A percentile compares a stretch with the other conserved stretches of the same genome.
Evolutionary conservation across 2,113 vertebrate genomes (phyloP).

Genomic region (Oncorhynchus gorbuscha): DNA sequence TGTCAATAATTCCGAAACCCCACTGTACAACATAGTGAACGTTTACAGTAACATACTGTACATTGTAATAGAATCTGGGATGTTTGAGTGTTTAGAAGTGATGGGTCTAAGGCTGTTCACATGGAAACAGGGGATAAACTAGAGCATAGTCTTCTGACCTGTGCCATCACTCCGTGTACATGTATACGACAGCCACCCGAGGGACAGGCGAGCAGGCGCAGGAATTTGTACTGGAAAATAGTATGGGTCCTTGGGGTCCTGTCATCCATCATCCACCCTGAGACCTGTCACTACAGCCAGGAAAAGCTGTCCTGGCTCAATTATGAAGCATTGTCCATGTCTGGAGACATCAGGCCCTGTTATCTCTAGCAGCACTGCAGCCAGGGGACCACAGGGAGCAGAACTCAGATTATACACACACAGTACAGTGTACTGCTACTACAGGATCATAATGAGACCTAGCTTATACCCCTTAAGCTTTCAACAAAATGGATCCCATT

Average conservation of each 20-base stretch:
- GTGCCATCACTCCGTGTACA: slow-evolving; percentile 45
- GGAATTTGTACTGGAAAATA: slow-evolving; percentile 61
- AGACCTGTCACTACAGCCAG: slow-evolving; percentile 67
- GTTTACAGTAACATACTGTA: background rate
- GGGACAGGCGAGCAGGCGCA: slow-evolving; percentile 60
- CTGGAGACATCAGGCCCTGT: slow-evolving; percentile 61
- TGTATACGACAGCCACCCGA: slow-evolving; percentile 31
- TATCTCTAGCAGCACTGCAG: slow-evolving; percentile 60
- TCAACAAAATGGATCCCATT: slow-evolving; percentile 39
- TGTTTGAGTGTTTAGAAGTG: background rate
- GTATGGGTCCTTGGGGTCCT: slow-evolving; percentile 56
- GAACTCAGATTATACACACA: slow-evolving; percentile 1
- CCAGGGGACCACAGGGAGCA: slow-evolving; percentile 55
- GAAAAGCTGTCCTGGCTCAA: slow-evolving; percentile 74
- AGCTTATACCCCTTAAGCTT: slow-evolving; percentile 47
- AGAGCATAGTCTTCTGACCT: slow-evolving; percentile 2
- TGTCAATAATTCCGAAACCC: too few relatives aligned
- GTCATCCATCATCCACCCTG: slow-evolving; percentile 68
- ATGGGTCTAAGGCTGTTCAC: background rate
- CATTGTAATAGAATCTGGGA: background rate
- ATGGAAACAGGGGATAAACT: background rate
- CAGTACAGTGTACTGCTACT: slow-evolving; percentile 21
- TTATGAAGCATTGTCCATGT: slow-evolving; percentile 73
- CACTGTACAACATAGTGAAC: too few relatives aligned
- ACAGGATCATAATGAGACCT: slow-evolving; percentile 43